A percentile compares a stretch with the other conserved stretches of the same genome.
phyloP scores from a whole-genome alignment of 2,113 vertebrate genomes.

The Argyrosomus japonicus region DNA sequence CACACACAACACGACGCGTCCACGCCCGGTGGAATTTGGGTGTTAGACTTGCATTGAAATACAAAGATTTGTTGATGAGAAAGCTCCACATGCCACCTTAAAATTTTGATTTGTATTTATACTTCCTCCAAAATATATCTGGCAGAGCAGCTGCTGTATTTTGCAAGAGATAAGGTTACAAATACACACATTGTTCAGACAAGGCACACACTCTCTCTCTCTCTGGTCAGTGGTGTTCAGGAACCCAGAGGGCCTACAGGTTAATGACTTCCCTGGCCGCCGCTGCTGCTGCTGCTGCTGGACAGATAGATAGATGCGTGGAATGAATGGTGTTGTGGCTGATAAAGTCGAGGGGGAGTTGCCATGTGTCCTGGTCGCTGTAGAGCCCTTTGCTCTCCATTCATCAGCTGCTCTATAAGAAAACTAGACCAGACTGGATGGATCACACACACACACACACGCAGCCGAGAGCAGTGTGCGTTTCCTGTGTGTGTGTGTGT shows the following conservation, averaged over 20 bases:
- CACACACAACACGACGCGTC: no score
- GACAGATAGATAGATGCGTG: constrained; percentile 51
- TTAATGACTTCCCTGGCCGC: constrained; percentile 56
- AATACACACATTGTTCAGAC: neutral
- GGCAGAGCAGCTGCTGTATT: neutral
- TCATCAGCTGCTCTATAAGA: constrained; percentile 46
- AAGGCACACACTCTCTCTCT: neutral
- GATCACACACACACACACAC: constrained; percentile 2
- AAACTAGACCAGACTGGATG: constrained; percentile 36
- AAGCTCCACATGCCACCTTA: neutral
- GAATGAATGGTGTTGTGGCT: constrained; percentile 36
- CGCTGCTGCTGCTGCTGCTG: constrained; percentile 36
- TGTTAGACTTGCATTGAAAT: neutral
- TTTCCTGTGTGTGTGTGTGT: neutral
- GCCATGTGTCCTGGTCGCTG: constrained; percentile 48
- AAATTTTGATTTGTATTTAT: neutral
- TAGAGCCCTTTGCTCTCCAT: constrained; percentile 52
- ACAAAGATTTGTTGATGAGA: neutral
- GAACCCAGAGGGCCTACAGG: constrained; percentile 36
- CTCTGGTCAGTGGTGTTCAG: constrained; percentile 24
- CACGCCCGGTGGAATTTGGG: neutral
- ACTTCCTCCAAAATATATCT: neutral
- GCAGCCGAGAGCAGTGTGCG: neutral
- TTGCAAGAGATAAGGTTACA: neutral
- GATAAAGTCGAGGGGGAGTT: constrained; percentile 57